Conservation (phyloP, 1,140 invertebrate species). For the Macrobrachium nipponense region DNA sequence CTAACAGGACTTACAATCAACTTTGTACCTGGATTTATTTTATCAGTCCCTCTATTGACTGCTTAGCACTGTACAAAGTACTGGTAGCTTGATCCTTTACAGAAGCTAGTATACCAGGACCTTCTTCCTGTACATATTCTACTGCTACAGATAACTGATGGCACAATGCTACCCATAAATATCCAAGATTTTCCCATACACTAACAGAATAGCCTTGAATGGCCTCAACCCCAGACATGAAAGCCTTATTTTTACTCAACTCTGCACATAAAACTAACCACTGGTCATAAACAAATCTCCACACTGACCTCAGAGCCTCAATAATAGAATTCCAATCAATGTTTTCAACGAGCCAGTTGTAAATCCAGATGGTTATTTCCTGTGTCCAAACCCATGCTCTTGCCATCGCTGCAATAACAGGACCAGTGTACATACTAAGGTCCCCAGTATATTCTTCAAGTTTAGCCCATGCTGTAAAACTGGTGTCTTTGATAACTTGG, state of each 20-base stretch:
- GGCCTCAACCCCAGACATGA: conserved; percentile 30
- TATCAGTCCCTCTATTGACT: conserved; percentile 45
- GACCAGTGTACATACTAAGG: conserved; percentile 35
- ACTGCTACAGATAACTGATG: conserved; percentile 7
- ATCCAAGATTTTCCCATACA: conserved; percentile 5
- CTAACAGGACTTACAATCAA: too few relatives aligned
- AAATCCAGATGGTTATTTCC: conserved; percentile 19
- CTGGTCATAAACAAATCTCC: conserved; percentile 42
- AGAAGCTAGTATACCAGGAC: conserved; percentile 31
- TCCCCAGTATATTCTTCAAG: conserved; percentile 35
- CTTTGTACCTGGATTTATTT: conserved; percentile 14
- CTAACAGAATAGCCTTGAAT: conserved; percentile 4
- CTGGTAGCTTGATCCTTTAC: conserved; percentile 39
- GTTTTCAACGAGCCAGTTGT: conserved; percentile 43
- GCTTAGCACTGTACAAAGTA: conserved; percentile 30
- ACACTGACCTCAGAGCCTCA: conserved; percentile 5
- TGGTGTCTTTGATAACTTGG: conserved; percentile 8
- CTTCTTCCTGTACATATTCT: conserved; percentile 40
- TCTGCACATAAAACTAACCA: conserved; percentile 42
- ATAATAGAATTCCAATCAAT: conserved; percentile 39
- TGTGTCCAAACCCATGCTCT: conserved; percentile 11
- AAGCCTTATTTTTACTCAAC: conserved; percentile 40
- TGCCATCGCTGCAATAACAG: conserved; percentile 10
- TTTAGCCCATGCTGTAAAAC: conserved; percentile 18
- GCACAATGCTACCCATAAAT: conserved; percentile 16